phyloP scores from a whole-genome alignment of 2,797 vertebrate genomes.

The Harpagifer antarcticus region DNA sequence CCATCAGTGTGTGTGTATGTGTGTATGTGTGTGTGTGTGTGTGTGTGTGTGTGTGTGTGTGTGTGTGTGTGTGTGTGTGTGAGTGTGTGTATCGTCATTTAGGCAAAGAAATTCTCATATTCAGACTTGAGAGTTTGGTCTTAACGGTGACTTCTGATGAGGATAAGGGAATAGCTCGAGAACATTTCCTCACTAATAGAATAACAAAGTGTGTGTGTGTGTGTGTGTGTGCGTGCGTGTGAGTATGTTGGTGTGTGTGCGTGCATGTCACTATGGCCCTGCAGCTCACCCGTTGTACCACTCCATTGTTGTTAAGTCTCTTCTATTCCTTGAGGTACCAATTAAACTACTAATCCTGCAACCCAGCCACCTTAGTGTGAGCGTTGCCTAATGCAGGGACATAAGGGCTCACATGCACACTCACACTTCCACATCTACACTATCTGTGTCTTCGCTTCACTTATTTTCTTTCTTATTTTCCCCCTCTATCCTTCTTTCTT shows the following conservation, averaged over 20 bases:
- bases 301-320: slow-evolving; percentile 71
- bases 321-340: slow-evolving; percentile 83
- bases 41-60: too few relatives aligned
- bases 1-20: not conserved
- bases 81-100: not conserved
- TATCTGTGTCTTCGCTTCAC: slow-evolving; percentile 37
- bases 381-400: slow-evolving; percentile 56
- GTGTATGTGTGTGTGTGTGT: not conserved
- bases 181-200: slow-evolving; percentile 22
- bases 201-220: slow-evolving; percentile 8
- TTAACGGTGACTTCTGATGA: slow-evolving; percentile 11
- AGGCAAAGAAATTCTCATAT: not conserved
- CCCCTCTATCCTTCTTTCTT: not conserved
- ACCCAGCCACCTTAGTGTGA: slow-evolving; percentile 66
- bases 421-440: slow-evolving; percentile 26
- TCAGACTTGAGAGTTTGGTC: not conserved
- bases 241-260: slow-evolving; percentile 16
- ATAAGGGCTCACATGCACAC: slow-evolving; percentile 30
- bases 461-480: slow-evolving; percentile 19
- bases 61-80: not conserved
- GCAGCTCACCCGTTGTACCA: slow-evolving; percentile 61
- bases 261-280: slow-evolving; percentile 63
- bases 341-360: slow-evolving; percentile 82
- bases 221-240: not conserved
- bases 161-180: slow-evolving; percentile 14